Evolutionary conservation across 1,140 invertebrate genomes (phyloP), one percentile per base, ranked within the genome.

Genomic region (Drosophila lowei): DNA sequence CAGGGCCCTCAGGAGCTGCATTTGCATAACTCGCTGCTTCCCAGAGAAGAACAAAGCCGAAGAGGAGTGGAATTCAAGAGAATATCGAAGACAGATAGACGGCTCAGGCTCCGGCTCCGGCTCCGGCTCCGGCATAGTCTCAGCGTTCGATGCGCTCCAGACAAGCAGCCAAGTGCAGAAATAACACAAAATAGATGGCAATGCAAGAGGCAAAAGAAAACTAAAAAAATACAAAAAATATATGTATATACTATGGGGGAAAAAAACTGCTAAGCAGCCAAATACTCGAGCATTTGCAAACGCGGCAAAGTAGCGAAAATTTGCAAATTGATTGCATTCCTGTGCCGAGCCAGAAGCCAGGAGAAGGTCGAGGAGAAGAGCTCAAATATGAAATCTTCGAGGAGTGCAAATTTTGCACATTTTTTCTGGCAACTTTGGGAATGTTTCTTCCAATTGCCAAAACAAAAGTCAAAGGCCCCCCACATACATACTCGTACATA

Each of bases 241-340:
- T 68, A 70, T 68, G 34, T 16, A 34, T 46, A 18, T 49, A 66
- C 49, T 38, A 58, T 55, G 50, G 70, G 61, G 63, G 61, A 16
- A 42, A 28, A 42, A 77, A 85, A 86, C 72, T 86, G 81, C 81
- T 81, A 85, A 85, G 77, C 81, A 81, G 81, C 65, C 81, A 85
- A 85, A 85, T 85, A 81, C 81, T 88, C 62, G 83, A 88, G 72
- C 83, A 88, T 88, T 85, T 88, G 83, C 83, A 83, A 85, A 83
- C 78, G 83, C 83, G 83, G 83, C 83, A 88, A 88, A 88, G 83
- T 83, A 88, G 78, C 75, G 83, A 88, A 88, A 90, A 90, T 90
- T 89, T 90, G 86, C 86, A 90, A 90, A 90, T 90, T 90, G 86
- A 90, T 90, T 90, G 86, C 86, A 90, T 90, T 90, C 86, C 86